These are phyloP conservation scores for Dicranocentrus wangi DNA, from an alignment of 2,888 invertebrate genomes.

Conservation along the genomic window DNA sequence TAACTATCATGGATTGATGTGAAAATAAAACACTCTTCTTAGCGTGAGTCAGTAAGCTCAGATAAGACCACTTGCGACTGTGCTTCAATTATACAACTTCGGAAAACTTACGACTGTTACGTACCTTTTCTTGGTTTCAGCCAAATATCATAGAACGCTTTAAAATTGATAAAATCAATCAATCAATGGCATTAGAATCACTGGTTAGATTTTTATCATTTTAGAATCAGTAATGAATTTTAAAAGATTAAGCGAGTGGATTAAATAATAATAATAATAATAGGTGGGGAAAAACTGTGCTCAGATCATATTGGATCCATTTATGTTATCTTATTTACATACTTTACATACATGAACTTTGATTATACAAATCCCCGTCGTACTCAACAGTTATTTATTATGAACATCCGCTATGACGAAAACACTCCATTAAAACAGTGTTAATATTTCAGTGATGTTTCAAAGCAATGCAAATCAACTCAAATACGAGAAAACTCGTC, in stretches of 20 bases:
- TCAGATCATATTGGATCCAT: too few species aligned
- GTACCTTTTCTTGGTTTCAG: constrained; percentile 97
- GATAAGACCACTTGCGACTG: not conserved
- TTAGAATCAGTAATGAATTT: not conserved
- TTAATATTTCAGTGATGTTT: too few species aligned
- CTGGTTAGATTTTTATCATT: not conserved
- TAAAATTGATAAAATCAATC: constrained; percentile 62
- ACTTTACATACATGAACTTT: too few species aligned
- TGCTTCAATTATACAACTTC: constrained; percentile 21
- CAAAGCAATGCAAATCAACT: constrained; percentile 26
- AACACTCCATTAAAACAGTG: not conserved
- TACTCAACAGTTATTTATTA: too few species aligned
- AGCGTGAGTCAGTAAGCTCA: constrained; percentile 14
- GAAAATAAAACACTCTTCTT: not conserved
- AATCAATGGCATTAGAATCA: constrained; percentile 46
- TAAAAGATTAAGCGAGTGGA: constrained; percentile 9
- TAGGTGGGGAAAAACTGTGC: not conserved
- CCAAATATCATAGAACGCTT: constrained; percentile 98
- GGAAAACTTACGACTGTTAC: constrained; percentile 74
- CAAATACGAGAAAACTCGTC: constrained; percentile 9
- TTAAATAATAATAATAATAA: not conserved
- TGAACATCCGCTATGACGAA: not conserved
- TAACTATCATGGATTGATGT: not conserved
- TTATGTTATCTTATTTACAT: too few species aligned
- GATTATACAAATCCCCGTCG: too few species aligned